Base-by-base conservation (phyloP, 2,888 invertebrate genomes). In the Halictus quadricinctus region DNA sequence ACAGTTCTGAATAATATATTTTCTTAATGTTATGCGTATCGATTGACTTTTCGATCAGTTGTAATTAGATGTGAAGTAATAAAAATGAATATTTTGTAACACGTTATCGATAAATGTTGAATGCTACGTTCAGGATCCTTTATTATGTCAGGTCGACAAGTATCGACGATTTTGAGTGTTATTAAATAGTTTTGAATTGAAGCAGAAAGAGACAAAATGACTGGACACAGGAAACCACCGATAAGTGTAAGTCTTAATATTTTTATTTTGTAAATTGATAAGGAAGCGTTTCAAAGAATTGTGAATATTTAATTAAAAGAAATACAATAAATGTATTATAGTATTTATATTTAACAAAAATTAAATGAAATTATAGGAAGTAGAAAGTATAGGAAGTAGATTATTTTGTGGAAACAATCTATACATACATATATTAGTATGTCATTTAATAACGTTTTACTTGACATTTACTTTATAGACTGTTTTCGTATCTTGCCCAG, bases 401-500 rank as follows among this genome's bases (percentile, higher is more conserved):
- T 41, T 18, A 66, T 41, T 18, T 66, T 29, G 18, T 18, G 36
- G 2, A 54, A 41, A 54, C 36, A 74, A 58, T 48, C 15, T 15
- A 48, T 48, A 15, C 48, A 15, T 48, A 15, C 48, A 15, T 48
- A 48, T 48, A 46, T 46, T 46, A 54, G 10, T 43, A 69, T 41
- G 29, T 21, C 29, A 6, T n/a, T 58, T 18, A 64, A 64, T 43
- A 29, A 29, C 58, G 21, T 2, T 46, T 18, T 15, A 72, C 10
- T 1, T 21, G 29, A 8, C 4, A 18, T 69, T 50, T 81, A 18
- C 36, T 21, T 89, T 89, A 3, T 64, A 93, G 92, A 81, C 88
- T 1, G 87, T 90, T 29, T 86, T 92, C 72, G 88, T 87, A 15
- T 36, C 80, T 12, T 84, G 78, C n/a, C 80, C 79, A 18, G 82